Evolutionary conservation across 2,113 vertebrate genomes (phyloP).

Genomic region (Theropithecus gelada): DNA sequence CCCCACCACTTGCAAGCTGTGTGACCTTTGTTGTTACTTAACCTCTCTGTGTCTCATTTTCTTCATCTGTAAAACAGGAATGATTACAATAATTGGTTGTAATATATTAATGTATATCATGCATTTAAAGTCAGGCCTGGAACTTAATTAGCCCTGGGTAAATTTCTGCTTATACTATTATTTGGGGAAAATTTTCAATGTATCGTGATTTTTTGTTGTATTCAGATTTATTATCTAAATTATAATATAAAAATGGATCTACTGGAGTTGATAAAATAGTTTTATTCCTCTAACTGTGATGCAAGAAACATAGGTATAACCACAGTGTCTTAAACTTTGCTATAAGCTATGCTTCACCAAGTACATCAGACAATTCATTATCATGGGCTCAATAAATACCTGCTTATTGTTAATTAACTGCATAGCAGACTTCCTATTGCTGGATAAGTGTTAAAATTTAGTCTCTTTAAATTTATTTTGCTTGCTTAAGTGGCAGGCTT

Average conservation of each 20-base stretch:
- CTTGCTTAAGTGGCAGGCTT: neutral
- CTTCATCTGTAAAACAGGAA: neutral
- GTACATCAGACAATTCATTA: neutral
- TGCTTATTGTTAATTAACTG: neutral
- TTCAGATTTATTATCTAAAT: neutral
- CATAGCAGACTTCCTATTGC: neutral
- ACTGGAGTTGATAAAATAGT: neutral
- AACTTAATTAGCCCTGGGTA: neutral
- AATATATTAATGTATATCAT: neutral
- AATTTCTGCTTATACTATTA: neutral
- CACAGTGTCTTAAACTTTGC: neutral
- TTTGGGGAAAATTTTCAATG: neutral
- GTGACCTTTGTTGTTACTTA: neutral
- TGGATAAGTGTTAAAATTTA: neutral
- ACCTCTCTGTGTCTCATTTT: neutral
- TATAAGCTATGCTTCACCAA: neutral
- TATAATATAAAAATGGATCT: neutral
- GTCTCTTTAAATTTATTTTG: slow-evolving; percentile 5
- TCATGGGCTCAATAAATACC: neutral
- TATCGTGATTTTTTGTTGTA: neutral
- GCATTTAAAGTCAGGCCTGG: neutral
- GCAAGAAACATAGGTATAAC: neutral
- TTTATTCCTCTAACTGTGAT: neutral
- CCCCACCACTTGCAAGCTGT: neutral
- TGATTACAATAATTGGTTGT: neutral